phyloP scores from a whole-genome alignment of 2,797 vertebrate genomes.

The Vespertilio murinus region DNA sequence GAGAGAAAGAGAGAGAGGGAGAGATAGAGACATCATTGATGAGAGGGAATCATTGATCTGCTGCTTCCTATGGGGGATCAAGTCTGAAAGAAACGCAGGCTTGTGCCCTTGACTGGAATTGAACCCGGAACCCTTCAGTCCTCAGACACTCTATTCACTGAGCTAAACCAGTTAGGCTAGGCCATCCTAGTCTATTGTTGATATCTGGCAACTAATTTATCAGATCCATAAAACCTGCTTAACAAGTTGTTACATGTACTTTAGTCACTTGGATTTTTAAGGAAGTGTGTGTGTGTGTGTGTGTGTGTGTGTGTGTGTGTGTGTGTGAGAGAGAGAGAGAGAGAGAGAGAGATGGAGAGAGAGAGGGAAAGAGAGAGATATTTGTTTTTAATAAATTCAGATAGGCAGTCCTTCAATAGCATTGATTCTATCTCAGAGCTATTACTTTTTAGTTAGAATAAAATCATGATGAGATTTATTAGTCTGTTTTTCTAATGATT shows the following conservation, averaged over 20 bases:
- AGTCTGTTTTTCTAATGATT: neutral
- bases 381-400: slow-evolving; percentile 32
- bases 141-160: no score
- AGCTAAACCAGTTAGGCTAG: no score
- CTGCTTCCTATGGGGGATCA: no score
- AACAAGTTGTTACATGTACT: neutral
- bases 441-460: neutral
- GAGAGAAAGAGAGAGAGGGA: no score
- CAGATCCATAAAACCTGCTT: neutral
- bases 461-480: neutral
- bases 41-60: no score
- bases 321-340: no score
- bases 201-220: neutral
- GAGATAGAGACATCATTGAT: no score
- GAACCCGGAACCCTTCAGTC: no score
- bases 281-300: neutral
- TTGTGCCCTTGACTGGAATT: no score
- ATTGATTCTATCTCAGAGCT: slow-evolving; percentile 41
- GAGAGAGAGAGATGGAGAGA: no score
- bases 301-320: neutral
- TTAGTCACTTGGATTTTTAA: slow-evolving; percentile 26
- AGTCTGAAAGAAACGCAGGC: no score
- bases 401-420: slow-evolving; percentile 9
- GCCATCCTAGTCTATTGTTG: neutral
- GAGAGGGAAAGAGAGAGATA: neutral